A percentile compares a stretch with the other conserved stretches of the same genome.
phyloP scores from a whole-genome alignment of 2,888 invertebrate genomes.

The Eilema caniola region DNA sequence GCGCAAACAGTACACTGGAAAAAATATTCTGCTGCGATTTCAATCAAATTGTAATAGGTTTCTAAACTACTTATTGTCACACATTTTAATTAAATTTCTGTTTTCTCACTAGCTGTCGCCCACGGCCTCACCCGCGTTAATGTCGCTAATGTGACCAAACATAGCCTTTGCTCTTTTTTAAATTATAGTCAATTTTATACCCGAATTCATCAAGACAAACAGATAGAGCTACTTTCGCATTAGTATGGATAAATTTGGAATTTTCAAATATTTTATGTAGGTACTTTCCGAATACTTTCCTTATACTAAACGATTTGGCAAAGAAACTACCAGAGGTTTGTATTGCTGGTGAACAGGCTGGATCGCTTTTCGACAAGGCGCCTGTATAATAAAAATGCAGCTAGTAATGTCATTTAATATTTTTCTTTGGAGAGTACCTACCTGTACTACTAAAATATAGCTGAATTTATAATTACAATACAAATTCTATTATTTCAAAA shows the following conservation, averaged over 20 bases:
- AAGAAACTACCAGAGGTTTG: slow-evolving; percentile 18
- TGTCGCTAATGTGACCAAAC: too few relatives aligned
- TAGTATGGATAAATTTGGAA: neutral
- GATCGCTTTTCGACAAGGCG: slow-evolving; percentile 48
- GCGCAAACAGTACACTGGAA: slow-evolving; percentile 73
- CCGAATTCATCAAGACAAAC: too few relatives aligned
- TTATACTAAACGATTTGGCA: slow-evolving; percentile 1
- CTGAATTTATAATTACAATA: too few relatives aligned
- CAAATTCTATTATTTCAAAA: neutral
- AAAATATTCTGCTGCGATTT: slow-evolving; percentile 49
- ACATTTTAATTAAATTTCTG: neutral
- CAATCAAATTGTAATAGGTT: slow-evolving; percentile 18
- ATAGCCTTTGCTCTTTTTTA: too few relatives aligned
- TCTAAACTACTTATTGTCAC: neutral
- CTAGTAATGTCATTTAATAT: slow-evolving; percentile 3
- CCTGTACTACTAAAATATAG: neutral
- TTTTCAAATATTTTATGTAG: neutral
- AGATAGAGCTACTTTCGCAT: too few relatives aligned
- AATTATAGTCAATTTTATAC: too few relatives aligned
- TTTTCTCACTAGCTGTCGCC: too few relatives aligned
- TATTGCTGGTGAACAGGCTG: slow-evolving; percentile 35
- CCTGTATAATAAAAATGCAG: slow-evolving; percentile 48
- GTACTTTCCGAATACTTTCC: neutral
- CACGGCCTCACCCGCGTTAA: too few relatives aligned
- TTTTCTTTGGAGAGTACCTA: slow-evolving; percentile 2